A percentile compares a stretch with the other conserved stretches of the same genome.
These are phyloP conservation scores for Eristalis intricaria DNA, from an alignment of 2,888 invertebrate species.

Conservation along the genomic window DNA sequence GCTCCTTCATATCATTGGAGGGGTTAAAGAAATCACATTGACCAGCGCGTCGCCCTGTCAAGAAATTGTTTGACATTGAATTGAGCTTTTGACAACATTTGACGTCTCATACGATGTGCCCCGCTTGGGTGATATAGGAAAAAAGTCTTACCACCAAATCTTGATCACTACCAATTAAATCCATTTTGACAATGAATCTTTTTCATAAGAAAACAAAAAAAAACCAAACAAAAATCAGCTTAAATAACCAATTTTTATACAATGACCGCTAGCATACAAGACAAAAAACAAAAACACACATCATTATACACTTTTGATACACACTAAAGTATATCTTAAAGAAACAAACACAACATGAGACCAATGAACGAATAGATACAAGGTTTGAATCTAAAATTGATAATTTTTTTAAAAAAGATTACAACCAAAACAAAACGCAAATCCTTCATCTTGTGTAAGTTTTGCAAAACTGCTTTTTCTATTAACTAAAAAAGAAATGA, in stretches of 20 bases:
- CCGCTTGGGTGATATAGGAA: too few species aligned
- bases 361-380: conserved; percentile 56
- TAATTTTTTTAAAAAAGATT: conserved; percentile 1
- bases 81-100: too few species aligned
- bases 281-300: conserved; percentile 38
- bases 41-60: too few species aligned
- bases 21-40: too few species aligned
- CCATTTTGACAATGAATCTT: conserved; percentile 3
- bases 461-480: conserved; percentile 50
- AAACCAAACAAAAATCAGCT: conserved; percentile 25
- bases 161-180: conserved; percentile 26
- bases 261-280: conserved; percentile 41
- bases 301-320: conserved; percentile 71
- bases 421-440: not conserved
- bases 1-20: too few species aligned
- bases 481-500: not conserved
- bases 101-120: too few species aligned
- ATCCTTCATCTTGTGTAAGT: not conserved
- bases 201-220: not conserved
- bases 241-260: conserved; percentile 60
- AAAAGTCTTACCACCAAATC: too few species aligned
- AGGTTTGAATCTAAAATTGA: conserved; percentile 23
- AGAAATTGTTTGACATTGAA: too few species aligned
- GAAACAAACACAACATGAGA: conserved; percentile 54
- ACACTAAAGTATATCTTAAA: conserved; percentile 55